Conservation (phyloP, 2,113 vertebrate species). For the Recurvirostra avosetta region DNA sequence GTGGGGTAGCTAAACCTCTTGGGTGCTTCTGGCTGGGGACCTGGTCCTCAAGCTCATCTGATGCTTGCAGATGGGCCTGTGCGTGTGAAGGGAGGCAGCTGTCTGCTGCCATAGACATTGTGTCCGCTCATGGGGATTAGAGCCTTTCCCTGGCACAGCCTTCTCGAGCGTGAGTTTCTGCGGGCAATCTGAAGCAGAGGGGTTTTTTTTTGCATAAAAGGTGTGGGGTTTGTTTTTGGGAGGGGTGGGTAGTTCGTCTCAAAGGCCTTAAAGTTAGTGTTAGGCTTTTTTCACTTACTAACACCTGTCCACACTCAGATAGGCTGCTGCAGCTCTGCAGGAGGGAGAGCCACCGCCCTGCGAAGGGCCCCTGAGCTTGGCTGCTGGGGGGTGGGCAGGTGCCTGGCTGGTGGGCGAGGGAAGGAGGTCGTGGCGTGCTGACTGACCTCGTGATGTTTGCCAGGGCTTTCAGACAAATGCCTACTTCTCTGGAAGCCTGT, state of each 20-base stretch:
- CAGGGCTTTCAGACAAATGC: neutral
- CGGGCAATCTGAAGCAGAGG: neutral
- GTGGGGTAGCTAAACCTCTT: neutral
- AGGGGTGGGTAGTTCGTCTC: neutral
- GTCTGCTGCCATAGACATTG: rapidly evolving
- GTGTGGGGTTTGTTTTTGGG: neutral
- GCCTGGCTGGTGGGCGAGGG: rapidly evolving
- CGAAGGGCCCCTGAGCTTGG: rapidly evolving
- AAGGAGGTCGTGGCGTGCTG: neutral
- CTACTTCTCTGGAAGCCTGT: neutral
- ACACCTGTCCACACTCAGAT: no score
- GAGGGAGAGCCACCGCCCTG: neutral
- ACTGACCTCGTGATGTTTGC: neutral
- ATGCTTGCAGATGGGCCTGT: neutral
- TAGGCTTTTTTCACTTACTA: neutral
- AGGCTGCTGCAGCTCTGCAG: rapidly evolving
- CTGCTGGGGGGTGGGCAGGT: no score
- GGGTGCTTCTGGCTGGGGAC: neutral
- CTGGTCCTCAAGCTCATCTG: neutral
- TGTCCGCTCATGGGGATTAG: neutral
- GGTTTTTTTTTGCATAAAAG: neutral
- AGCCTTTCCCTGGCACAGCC: neutral
- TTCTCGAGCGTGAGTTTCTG: neutral
- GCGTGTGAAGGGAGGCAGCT: neutral
- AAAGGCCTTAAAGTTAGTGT: neutral